Base-by-base conservation (phyloP, 2,888 invertebrate species). In the Ptilodon capucinus region DNA sequence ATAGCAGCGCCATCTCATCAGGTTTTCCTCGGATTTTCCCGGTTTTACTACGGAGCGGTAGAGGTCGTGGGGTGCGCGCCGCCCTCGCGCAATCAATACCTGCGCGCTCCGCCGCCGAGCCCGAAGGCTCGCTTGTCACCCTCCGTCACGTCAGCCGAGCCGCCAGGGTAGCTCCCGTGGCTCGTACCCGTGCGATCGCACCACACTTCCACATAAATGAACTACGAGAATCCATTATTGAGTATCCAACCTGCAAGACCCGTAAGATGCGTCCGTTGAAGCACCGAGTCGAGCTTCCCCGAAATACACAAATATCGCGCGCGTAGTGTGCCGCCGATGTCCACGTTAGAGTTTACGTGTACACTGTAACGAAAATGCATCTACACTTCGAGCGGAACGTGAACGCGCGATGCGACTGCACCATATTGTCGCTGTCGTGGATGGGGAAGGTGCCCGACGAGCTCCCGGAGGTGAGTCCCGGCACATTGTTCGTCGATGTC, bases 361-460 rank as follows among this genome's bases (percentile, higher is more conserved):
- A 59, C 16, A 60, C 58, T 54, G 40, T 54, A 56, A 54, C 55
- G 52, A 87, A 82, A 83, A 98, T 98, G 98, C 98, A 98, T 94
- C 94, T 98, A 79, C 97, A 98, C 92, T 98, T 98, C 86, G 98
- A 98, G 87, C 95, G 96, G 79, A 97, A 96, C 84, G 94, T 95
- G 70, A 97, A 97, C 84, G 97, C 97, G 68, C 96, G 97, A 92
- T 97, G 98, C 92, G 98, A 98, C 92, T 98, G 98, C 91, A 95
- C 97, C 71, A 96, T 99, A 79, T 92, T 98, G 74, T 97, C 97
- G 70, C 93, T 98, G 80, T 98, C 98, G 74, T 99, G 98, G 98
- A 99, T 98, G 98, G 98, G 98, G 63, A 98, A 98, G 91, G 97
- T 98, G 72, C 98, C 98, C 62, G 98, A 98, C 82, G 97, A 97